Conservation (phyloP, 2,888 invertebrate species). For the Tetrapedia diversipes region DNA sequence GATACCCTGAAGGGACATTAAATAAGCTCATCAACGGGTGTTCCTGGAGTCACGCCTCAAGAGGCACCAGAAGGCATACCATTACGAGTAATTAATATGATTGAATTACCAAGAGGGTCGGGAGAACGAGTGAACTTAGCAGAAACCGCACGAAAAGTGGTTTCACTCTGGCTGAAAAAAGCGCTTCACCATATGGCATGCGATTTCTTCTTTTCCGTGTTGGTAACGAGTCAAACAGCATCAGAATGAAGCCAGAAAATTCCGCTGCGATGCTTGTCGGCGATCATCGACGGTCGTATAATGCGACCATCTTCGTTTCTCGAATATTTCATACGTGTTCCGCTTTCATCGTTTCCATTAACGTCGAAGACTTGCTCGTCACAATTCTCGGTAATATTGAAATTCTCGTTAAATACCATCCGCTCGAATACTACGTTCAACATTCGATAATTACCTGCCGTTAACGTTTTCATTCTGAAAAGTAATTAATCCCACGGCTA, state of each 20-base stretch:
- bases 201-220: not conserved
- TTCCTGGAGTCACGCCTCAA: constrained; percentile 26
- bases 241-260: too few relatives aligned
- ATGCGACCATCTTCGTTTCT: not conserved
- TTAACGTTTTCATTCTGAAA: constrained; percentile 19
- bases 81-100: constrained; percentile 56
- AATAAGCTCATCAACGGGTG: constrained; percentile 40
- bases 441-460: constrained; percentile 22
- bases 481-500: constrained; percentile 14
- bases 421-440: constrained; percentile 27
- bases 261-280: not conserved
- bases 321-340: not conserved
- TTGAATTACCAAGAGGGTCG: constrained; percentile 36
- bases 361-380: not conserved
- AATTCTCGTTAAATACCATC: constrained; percentile 29
- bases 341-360: constrained; percentile 13
- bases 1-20: constrained; percentile 27
- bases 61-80: constrained; percentile 33
- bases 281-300: not conserved
- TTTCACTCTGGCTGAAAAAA: constrained; percentile 9
- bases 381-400: constrained; percentile 8
- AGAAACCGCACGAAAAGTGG: constrained; percentile 36
- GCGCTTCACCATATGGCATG: too few relatives aligned
- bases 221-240: too few relatives aligned
- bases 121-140: constrained; percentile 30